Evolutionary conservation across 2,113 vertebrate species (phyloP).

Genomic region (Tenebrosternarchus preto): DNA sequence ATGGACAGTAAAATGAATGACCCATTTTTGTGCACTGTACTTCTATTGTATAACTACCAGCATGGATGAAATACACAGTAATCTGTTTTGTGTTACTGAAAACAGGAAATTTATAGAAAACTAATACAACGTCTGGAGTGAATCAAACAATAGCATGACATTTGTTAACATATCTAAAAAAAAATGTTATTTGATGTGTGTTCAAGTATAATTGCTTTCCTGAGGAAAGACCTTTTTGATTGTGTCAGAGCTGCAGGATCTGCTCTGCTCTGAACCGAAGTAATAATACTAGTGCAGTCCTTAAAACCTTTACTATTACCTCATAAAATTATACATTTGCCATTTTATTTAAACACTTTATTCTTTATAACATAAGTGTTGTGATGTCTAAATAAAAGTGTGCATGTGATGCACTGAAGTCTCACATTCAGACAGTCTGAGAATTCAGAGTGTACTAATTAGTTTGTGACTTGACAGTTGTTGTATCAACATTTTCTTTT

Average conservation of each 20-base stretch:
- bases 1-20: constrained; percentile 61
- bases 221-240: constrained; percentile 57
- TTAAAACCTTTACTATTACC: constrained; percentile 67
- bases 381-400: constrained; percentile 69
- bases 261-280: constrained; percentile 52
- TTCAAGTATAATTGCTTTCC: constrained; percentile 60
- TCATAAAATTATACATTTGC: constrained; percentile 67
- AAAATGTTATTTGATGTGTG: constrained; percentile 61
- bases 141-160: constrained; percentile 55
- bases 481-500: not conserved
- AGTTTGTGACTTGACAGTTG: not conserved
- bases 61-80: constrained; percentile 54
- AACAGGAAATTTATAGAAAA: constrained; percentile 50
- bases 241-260: constrained; percentile 49
- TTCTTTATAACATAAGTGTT: constrained; percentile 65
- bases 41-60: constrained; percentile 59
- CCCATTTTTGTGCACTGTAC: constrained; percentile 53
- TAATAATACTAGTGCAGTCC: constrained; percentile 61
- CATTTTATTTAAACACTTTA: constrained; percentile 70
- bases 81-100: constrained; percentile 57
- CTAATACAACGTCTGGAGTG: constrained; percentile 59
- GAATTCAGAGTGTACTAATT: not conserved
- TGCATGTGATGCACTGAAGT: constrained; percentile 66
- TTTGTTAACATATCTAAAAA: constrained; percentile 67
- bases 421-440: constrained; percentile 30